Base-by-base conservation (phyloP, 2,888 invertebrate genomes). In the Meiosimyza platycephala region DNA sequence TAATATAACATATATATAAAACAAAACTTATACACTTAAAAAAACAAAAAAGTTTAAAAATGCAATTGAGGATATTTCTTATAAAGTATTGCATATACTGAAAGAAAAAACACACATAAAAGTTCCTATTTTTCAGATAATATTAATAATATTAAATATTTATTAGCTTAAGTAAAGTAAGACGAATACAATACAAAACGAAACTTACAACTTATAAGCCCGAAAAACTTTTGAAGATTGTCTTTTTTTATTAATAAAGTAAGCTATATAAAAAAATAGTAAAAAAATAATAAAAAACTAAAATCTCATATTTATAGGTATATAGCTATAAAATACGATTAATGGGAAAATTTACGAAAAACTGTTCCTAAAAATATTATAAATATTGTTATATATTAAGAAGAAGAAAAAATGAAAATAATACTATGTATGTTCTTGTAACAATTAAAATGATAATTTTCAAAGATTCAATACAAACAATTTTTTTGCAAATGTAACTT, bases 61-160 rank as follows among this genome's bases (percentile, higher is more conserved):
- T 33, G 13, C 51, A 71, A 12, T 72, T 71, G 71, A 72, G 70
- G 50, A 48, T 16, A 64, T 50, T 52, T 18, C 48, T 40, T 47
- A 47, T 47, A 6, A 63, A 63, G 28, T 57, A 57, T 63, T 47
- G 47, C 40, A 40, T 63, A 63, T 12, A 40, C 48, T 60, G 33
- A 54, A 52, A 28, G 22, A 57, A 50, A 28, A 51, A 48, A 63
- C 52, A 70, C 62, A 70, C 70, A 51, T 47, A 11, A 68, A 70
- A 63, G 60, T 70, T 63, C 70, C 51, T 60, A 50, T 65, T 72
- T 71, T 73, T 63, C 68, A 72, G 54, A 28, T 50, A 69, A 59
- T n/a, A 71, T 18, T 62, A 59, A 70, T 16, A 70, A 18, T 59
- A 71, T 68, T 16, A 63, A 62, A 51, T 18, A 57, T 18, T 18